A percentile compares a stretch with the other conserved stretches of the same genome.
Conservation (phyloP, 1,140 invertebrate species). For the Euwallacea similis region DNA sequence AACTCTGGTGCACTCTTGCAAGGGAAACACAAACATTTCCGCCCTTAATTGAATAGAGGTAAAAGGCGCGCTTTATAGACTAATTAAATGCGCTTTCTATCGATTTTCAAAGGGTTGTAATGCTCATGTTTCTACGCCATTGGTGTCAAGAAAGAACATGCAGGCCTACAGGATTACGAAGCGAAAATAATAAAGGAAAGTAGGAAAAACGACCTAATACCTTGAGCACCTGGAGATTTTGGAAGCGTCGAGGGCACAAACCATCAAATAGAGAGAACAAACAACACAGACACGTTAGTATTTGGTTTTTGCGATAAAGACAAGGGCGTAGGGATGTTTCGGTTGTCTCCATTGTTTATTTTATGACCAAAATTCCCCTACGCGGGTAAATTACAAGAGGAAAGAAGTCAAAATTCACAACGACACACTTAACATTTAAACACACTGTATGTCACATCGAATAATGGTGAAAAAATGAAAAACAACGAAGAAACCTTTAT, state of each 20-base stretch:
- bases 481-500: no score
- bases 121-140: no score
- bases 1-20: no score
- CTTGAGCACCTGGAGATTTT: constrained; percentile 68
- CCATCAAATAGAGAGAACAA: constrained; percentile 54
- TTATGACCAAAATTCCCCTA: neutral
- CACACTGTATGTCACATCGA: neutral
- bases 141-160: no score
- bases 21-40: no score
- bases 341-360: neutral
- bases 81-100: constrained; percentile 1
- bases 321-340: constrained; percentile 9
- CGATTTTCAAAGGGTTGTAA: neutral
- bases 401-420: constrained; percentile 25
- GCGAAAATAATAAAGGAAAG: constrained; percentile 32
- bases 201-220: constrained; percentile 58
- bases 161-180: constrained; percentile 9
- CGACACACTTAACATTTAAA: constrained; percentile 20
- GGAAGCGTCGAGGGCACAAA: constrained; percentile 51
- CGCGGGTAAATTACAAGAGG: constrained; percentile 1
- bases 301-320: constrained; percentile 30
- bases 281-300: constrained; percentile 54
- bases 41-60: no score
- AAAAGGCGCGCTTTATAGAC: neutral
- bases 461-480: no score